A percentile compares a stretch with the other conserved stretches of the same genome.
Conservation (phyloP, 2,797 vertebrate genomes). For the Aphelocoma californica region DNA sequence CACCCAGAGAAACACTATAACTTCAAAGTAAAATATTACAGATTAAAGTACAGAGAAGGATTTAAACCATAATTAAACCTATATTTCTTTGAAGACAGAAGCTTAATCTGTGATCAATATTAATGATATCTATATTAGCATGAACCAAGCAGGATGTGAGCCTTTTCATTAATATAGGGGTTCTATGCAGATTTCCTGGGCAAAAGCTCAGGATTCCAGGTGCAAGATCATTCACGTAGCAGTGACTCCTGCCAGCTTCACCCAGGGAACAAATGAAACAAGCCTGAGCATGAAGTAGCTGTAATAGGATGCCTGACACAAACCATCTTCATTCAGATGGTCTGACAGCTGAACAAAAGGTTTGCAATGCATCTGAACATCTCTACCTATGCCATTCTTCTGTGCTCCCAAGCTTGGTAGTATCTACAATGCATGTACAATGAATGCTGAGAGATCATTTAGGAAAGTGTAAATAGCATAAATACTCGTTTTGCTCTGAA, state of each 20-base stretch:
- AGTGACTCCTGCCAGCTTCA: neutral
- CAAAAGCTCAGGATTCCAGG: neutral
- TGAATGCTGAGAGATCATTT: neutral
- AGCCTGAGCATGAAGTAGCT: neutral
- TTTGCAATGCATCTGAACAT: neutral
- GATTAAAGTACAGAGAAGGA: neutral
- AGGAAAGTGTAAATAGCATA: neutral
- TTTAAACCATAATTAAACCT: neutral
- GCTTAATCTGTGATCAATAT: neutral
- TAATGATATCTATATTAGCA: neutral
- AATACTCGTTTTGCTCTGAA: neutral
- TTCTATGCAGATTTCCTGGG: neutral
- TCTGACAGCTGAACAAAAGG: neutral
- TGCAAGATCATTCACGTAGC: neutral
- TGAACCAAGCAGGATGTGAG: neutral
- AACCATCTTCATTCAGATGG: neutral
- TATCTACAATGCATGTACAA: neutral
- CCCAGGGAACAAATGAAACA: neutral
- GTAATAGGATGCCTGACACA: neutral
- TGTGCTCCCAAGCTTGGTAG: neutral
- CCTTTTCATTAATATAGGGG: neutral
- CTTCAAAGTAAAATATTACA: constrained; percentile 13
- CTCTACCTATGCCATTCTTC: neutral
- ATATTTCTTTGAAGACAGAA: neutral
- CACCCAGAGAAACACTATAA: neutral